These are phyloP conservation scores for Dipodomys stephensi DNA, from an alignment of 2,113 vertebrate genomes.

Conservation along the genomic window DNA sequence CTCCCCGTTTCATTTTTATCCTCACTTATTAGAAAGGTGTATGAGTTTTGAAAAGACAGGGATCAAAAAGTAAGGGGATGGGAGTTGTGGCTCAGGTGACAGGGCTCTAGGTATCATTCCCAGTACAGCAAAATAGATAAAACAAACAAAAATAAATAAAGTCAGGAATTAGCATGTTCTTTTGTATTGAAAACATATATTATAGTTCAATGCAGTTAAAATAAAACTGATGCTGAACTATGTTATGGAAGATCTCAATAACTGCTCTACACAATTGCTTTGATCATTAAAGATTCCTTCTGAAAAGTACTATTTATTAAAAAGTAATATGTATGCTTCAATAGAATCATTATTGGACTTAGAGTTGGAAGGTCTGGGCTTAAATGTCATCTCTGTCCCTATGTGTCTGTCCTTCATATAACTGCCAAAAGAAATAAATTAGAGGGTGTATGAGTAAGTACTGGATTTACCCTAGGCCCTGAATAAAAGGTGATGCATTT, in stretches of 20 bases:
- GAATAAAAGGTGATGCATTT: neutral
- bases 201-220: conserved; percentile 1
- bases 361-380: neutral
- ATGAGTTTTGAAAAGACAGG: neutral
- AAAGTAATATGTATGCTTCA: neutral
- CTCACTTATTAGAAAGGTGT: neutral
- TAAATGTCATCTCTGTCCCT: neutral
- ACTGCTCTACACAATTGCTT: neutral
- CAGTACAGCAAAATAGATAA: too few relatives aligned
- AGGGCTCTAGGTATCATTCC: too few relatives aligned
- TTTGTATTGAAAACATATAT: neutral
- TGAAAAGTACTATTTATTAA: neutral
- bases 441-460: neutral
- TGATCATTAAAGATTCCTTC: conserved; percentile 10
- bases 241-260: neutral
- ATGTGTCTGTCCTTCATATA: neutral
- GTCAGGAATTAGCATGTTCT: neutral
- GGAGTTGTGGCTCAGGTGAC: too few relatives aligned
- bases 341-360: neutral
- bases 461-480: neutral
- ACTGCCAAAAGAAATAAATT: neutral
- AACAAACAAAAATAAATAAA: too few relatives aligned
- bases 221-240: neutral
- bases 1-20: neutral
- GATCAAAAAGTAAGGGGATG: neutral